A percentile compares a stretch with the other conserved stretches of the same genome.
These are phyloP conservation scores for Callosobruchus maculatus DNA, from an alignment of 2,888 invertebrate genomes.

Conservation along the genomic window DNA sequence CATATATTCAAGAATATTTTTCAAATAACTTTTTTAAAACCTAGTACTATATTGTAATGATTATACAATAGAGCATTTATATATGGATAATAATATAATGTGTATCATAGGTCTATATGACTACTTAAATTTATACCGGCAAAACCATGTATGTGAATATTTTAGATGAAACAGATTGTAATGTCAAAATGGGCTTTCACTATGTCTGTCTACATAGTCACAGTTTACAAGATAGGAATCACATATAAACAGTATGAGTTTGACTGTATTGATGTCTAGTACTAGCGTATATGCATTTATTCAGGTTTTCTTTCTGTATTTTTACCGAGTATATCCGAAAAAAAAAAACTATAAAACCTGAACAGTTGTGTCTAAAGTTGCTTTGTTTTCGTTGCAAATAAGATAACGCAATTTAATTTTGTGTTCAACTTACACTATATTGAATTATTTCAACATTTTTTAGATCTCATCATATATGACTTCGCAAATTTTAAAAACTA, in stretches of 20 bases:
- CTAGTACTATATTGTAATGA: conserved; percentile 7
- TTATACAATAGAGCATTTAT: conserved; percentile 10
- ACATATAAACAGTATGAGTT: neutral
- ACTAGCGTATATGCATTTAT: neutral
- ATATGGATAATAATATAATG: neutral
- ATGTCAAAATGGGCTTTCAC: conserved; percentile 35
- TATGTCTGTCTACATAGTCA: conserved; percentile 34
- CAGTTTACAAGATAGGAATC: neutral
- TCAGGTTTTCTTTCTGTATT: neutral
- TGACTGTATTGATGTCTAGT: neutral
- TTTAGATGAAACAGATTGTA: conserved; percentile 13
- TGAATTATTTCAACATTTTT: no score
- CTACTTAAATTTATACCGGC: neutral
- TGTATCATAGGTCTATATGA: neutral
- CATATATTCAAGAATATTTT: conserved; percentile 42
- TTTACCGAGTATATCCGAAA: neutral
- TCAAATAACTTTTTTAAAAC: conserved; percentile 44
- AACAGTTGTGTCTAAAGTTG: neutral
- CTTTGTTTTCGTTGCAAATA: neutral
- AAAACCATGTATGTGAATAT: neutral
- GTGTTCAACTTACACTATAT: neutral
- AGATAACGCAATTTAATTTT: neutral
- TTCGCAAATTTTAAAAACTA: no score
- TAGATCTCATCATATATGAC: neutral
- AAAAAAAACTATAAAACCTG: neutral